phyloP scores from a whole-genome alignment of 2,888 invertebrate genomes.

The Byasa hedistus region DNA sequence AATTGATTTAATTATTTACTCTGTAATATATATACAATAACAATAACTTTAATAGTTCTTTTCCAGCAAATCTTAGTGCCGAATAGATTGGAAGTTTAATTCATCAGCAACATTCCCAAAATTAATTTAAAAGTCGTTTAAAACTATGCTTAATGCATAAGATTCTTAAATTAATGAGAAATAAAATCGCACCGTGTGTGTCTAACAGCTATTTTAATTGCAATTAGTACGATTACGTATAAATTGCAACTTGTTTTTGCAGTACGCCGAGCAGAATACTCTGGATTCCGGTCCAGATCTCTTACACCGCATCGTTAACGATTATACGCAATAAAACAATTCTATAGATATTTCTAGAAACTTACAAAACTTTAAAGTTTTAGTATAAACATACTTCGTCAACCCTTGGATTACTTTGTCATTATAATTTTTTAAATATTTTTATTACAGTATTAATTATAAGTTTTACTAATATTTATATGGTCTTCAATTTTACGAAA shows the following conservation, averaged over 20 bases:
- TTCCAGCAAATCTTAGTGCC: too few relatives aligned
- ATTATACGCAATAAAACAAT: not conserved
- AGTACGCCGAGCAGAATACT: conserved; percentile 22
- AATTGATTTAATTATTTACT: too few relatives aligned
- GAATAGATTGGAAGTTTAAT: too few relatives aligned
- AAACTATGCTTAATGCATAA: conserved; percentile 6
- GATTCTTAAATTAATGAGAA: conserved; percentile 4
- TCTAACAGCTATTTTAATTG: conserved; percentile 24
- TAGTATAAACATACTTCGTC: too few relatives aligned
- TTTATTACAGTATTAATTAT: too few relatives aligned
- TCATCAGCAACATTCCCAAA: not conserved
- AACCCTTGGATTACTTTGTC: too few relatives aligned
- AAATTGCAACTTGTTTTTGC: conserved; percentile 27
- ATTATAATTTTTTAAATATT: too few relatives aligned
- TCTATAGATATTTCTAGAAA: not conserved
- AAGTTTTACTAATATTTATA: too few relatives aligned
- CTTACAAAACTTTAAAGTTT: not conserved
- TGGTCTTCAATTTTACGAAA: too few relatives aligned
- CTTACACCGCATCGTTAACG: not conserved
- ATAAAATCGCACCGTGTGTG: conserved; percentile 5
- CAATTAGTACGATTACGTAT: conserved; percentile 23
- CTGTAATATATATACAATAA: too few relatives aligned
- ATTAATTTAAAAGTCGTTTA: not conserved
- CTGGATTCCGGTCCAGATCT: conserved; percentile 19
- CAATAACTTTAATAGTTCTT: too few relatives aligned